Base-by-base conservation (phyloP, 2,113 vertebrate species). In the Toxotes jaculatrix region DNA sequence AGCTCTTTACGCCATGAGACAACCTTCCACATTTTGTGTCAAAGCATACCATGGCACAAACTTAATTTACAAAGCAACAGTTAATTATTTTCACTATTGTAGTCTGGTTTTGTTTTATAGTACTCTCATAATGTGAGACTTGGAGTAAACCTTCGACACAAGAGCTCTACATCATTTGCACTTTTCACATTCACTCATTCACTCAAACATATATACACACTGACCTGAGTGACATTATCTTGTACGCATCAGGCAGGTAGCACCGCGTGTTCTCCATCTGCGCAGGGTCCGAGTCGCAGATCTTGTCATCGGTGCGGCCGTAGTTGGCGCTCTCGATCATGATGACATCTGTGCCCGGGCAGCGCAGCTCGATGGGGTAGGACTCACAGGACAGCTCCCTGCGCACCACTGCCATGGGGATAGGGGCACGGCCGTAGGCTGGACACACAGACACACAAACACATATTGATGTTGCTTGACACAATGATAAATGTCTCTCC, bases 321-420 rank as follows among this genome's bases (percentile, higher is more conserved):
- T 99, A 99, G 97, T 99, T 99, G 95, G 97, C 98, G 86, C 98
- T 99, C 94, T 99, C 98, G 0, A 99, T 99, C 98, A 99, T 99
- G 94, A 99, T 99, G 91, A 99, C 98, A 45, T 99, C 98, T 5
- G 98, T 99, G 89, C 98, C 98, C 0, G 98, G 98, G 93, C 98
- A 99, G 86, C 98, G 98, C 32, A 99, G 96, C 90, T 99, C 98
- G 5, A 99, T 99, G 77, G 97, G 97, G 93, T 99, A 99, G 87
- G 98, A 98, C 95, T 99, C 98, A n/a, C 98, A 99, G 64, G 98
- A 99, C 75, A 99, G 95, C 90, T 99, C 98, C 93, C 98, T 94
- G 63, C 98, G 96, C 75, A 99, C 98, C 92, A 99, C 98, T 9
- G 98, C 98, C 98, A 99, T 99, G 19, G 97, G 98, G 82, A 99